Evolutionary conservation across 2,113 vertebrate species (phyloP).

Genomic region (Dryoscopus gambensis): DNA sequence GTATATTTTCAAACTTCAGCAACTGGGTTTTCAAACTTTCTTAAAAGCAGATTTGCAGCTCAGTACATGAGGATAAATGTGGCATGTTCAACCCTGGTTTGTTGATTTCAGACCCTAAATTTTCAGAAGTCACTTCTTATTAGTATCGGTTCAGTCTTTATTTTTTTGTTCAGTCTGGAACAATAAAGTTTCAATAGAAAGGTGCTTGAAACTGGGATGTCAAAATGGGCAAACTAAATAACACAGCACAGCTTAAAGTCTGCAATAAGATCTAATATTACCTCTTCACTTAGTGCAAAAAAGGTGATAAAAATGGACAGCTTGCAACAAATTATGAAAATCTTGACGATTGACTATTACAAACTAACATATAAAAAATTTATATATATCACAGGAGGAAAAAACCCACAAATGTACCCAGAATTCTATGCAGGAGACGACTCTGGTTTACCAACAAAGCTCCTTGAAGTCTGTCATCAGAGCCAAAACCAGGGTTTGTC

Average conservation of each 20-base stretch:
- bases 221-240: background rate
- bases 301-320: background rate
- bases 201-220: background rate
- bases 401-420: background rate
- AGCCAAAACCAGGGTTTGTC: background rate
- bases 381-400: background rate
- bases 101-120: background rate
- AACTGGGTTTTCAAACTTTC: background rate
- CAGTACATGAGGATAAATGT: background rate
- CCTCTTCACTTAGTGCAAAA: background rate
- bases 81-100: background rate
- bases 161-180: background rate
- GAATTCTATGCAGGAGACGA: background rate
- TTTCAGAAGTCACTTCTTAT: background rate
- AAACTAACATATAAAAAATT: background rate
- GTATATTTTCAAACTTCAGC: background rate
- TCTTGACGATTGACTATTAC: background rate
- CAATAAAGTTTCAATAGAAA: background rate
- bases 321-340: background rate
- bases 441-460: background rate
- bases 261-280: background rate
- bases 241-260: background rate
- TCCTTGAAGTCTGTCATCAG: background rate
- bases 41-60: background rate
- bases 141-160: background rate